These are phyloP conservation scores for Oeneis ivallda DNA, from an alignment of 2,888 invertebrate species.

Conservation along the genomic window DNA sequence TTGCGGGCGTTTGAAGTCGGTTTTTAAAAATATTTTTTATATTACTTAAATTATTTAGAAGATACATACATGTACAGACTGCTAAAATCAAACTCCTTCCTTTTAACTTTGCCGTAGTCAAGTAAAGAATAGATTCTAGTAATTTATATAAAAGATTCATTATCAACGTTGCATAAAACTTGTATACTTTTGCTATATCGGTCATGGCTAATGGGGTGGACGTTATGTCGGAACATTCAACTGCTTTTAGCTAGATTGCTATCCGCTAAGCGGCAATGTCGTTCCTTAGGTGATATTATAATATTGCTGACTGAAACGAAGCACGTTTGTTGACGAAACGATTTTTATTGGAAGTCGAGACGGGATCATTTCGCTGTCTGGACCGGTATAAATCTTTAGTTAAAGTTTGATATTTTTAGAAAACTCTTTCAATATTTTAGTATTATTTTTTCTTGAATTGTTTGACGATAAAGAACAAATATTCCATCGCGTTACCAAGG, in stretches of 20 bases:
- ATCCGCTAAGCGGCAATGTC: conserved; percentile 34
- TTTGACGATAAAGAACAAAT: too few species aligned
- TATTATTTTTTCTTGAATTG: background rate
- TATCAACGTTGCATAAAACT: conserved; percentile 15
- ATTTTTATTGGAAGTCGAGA: conserved; percentile 22
- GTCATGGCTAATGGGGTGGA: conserved; percentile 34
- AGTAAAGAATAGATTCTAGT: too few species aligned
- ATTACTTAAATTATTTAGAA: too few species aligned
- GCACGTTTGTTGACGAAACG: conserved; percentile 29
- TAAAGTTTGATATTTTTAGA: background rate
- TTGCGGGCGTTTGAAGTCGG: too few species aligned
- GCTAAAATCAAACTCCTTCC: too few species aligned
- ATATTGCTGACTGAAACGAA: conserved; percentile 27
- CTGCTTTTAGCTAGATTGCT: conserved; percentile 40
- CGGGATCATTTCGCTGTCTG: conserved; percentile 24
- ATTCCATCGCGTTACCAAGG: background rate
- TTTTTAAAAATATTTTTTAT: too few species aligned
- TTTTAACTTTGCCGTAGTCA: too few species aligned
- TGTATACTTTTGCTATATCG: conserved; percentile 23
- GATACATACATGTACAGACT: too few species aligned
- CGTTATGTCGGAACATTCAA: conserved; percentile 33
- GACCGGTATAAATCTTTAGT: conserved; percentile 3
- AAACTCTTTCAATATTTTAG: background rate
- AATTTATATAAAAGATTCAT: background rate
- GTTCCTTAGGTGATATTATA: conserved; percentile 30